Base-by-base conservation (phyloP, 2,888 invertebrate genomes). In the Cheilosia soror region DNA sequence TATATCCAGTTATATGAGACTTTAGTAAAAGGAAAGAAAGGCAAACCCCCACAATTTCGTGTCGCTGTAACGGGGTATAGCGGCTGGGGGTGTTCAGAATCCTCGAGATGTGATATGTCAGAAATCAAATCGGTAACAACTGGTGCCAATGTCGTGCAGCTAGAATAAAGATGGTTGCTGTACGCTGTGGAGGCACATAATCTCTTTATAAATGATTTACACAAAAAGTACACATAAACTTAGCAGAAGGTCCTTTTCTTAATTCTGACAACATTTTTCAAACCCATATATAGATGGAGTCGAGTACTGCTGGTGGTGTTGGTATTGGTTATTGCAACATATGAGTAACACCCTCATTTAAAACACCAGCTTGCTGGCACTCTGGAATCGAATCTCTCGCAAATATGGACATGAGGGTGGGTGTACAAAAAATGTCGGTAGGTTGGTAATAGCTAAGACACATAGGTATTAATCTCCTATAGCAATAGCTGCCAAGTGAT, bases 181-280 rank as follows among this genome's bases (percentile, higher is more conserved):
- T 9, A 20, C 20, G 51, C 49, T 47, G 37, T 11, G 25, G 60
- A 40, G 60, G 57, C 55, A 72, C 44, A 81, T 85, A 85, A 85
- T 85, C 81, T 81, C 85, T 85, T 85, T 81, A 85, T 85, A 85
- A 85, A 85, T 85, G 85, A 85, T 85, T 85, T 81, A 85, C 60
- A 81, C 57, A 49, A 76, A 85, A 81, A 79, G 58, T 62, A 42
- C 75, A 84, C 65, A 80, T 49, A 60, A 81, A 81, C 80, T 85
- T 76, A 62, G 62, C 75, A 79, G 79, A 71, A 65, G 75, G 47
- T 63, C 75, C 40, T 80, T 69, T 68, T 20, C 44, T 62, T 33
- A 42, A 13, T 55, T 62, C 49, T 71, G 58, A 72, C 47, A 65
- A 27, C 15, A 57, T 73, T 75, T 65, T 80, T 71, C 62, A 42